A percentile compares a stretch with the other conserved stretches of the same genome.
These are phyloP conservation scores for Centruroides sculpturatus DNA, from an alignment of 1,140 invertebrate species.

Conservation along the genomic window DNA sequence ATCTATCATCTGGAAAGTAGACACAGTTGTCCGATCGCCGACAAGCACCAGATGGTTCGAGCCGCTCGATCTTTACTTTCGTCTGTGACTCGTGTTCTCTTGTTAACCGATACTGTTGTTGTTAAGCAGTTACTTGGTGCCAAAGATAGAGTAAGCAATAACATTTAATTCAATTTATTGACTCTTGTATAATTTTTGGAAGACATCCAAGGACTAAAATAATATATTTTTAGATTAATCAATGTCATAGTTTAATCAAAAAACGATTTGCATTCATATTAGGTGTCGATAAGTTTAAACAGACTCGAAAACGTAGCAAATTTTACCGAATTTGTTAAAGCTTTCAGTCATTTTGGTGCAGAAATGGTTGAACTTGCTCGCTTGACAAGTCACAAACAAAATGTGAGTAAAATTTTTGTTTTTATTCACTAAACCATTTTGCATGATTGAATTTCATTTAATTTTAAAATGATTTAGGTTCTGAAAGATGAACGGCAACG, in stretches of 20 bases:
- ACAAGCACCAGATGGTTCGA: constrained; percentile 47
- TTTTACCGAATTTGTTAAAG: constrained; percentile 97
- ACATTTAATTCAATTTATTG: too few relatives aligned
- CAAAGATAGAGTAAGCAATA: constrained; percentile 73
- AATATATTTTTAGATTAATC: not conserved
- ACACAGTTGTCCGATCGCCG: constrained; percentile 16
- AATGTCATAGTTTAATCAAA: not conserved
- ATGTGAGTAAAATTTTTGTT: constrained; percentile 24
- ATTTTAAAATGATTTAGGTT: constrained; percentile 36
- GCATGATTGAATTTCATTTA: not conserved
- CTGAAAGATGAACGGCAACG: constrained; percentile 86
- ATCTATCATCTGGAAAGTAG: constrained; percentile 24
- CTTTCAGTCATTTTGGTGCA: constrained; percentile 93
- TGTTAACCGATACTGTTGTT: constrained; percentile 95
- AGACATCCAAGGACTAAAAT: not conserved
- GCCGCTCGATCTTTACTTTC: constrained; percentile 84
- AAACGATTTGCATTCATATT: not conserved
- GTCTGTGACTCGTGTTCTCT: constrained; percentile 88
- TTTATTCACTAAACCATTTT: not conserved
- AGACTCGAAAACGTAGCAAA: constrained; percentile 85
- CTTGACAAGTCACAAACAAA: constrained; percentile 51
- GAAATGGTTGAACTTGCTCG: constrained; percentile 98
- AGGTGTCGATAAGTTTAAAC: constrained; percentile 23
- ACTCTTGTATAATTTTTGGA: too few relatives aligned
- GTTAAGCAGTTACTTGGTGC: constrained; percentile 90